Evolutionary conservation across 2,797 vertebrate species (phyloP).

Genomic region (Crax fasciolata): DNA sequence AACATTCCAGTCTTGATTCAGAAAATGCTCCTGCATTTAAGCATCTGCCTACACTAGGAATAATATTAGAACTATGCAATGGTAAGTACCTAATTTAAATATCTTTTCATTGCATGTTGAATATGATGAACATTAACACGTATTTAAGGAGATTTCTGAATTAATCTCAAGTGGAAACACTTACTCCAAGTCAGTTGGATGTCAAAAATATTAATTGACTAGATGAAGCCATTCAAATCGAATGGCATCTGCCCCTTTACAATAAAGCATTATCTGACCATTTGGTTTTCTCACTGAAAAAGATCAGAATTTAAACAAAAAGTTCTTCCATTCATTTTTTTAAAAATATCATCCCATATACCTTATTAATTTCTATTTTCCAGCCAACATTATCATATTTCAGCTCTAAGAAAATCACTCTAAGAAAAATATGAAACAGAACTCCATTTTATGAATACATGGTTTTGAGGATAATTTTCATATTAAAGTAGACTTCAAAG

Average conservation of each 20-base stretch:
- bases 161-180: background rate
- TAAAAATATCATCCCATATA: slow-evolving; percentile 78
- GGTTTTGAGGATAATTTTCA: background rate
- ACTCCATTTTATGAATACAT: background rate
- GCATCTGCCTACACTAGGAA: background rate
- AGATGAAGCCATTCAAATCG: slow-evolving; percentile 82
- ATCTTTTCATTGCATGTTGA: background rate
- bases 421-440: background rate
- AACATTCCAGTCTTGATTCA: background rate
- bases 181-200: slow-evolving; percentile 80
- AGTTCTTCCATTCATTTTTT: too few species aligned
- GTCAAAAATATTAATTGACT: slow-evolving; percentile 77
- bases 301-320: background rate
- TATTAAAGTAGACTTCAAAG: background rate
- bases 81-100: background rate
- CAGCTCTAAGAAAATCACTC: slow-evolving; percentile 78
- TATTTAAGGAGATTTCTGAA: background rate
- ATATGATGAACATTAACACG: background rate
- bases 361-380: slow-evolving; percentile 86
- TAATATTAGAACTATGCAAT: background rate
- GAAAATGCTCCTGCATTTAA: background rate
- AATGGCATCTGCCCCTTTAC: slow-evolving; percentile 80
- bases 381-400: slow-evolving; percentile 83
- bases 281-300: slow-evolving; percentile 76
- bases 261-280: slow-evolving; percentile 83